Evolutionary conservation across 2,888 invertebrate genomes (phyloP), one percentile per base, ranked within the genome.

Genomic region (Rhabditoides inermis): DNA sequence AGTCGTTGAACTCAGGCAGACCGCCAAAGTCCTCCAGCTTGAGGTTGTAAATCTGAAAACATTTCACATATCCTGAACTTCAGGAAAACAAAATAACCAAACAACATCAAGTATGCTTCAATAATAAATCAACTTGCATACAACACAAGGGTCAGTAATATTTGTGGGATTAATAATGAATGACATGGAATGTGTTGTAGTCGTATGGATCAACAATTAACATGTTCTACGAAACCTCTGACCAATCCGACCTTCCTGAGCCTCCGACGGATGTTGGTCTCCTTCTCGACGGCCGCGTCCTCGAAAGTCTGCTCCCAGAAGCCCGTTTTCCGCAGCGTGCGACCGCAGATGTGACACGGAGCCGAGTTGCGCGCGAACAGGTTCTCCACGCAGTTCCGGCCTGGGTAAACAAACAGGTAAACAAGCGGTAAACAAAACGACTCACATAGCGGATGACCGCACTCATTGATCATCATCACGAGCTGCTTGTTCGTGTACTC

Each of bases 391-490:
- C 67, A 68, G 54, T 65, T 68, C 56, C 61, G 63, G 52, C n/a
- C 45, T n/a, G n/a, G n/a, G n/a, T 42, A 27, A 53, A 42, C 1
- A 26, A 15, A 32, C 12, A n/a, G 18, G 6, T 22, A n/a, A 39
- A 7, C 39, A 7, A 39, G 18, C 15, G 20, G 6, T n/a, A 39
- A 39, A 23, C 10, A 25, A 10, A 25, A 23, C 5, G 87, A 91
- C 80, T 94, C 92, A 80, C 98, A 98, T 70, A 98, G 81, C 36
- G 90, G 88, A 81, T 98, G 98, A 28, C 95, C 95, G 79, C 98
- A 98, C 51, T 90, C 85, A 78, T 98, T 98, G 58, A 95, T 94
- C 88, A 95, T 87, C 82, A 98, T 84, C 77, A 91, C 91, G 51
- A 98, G 79, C 0, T 89, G 88, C 32, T 94, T 94, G 81, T 95